Base-by-base conservation (phyloP, 2,888 invertebrate genomes). In the Dynastes maya region DNA sequence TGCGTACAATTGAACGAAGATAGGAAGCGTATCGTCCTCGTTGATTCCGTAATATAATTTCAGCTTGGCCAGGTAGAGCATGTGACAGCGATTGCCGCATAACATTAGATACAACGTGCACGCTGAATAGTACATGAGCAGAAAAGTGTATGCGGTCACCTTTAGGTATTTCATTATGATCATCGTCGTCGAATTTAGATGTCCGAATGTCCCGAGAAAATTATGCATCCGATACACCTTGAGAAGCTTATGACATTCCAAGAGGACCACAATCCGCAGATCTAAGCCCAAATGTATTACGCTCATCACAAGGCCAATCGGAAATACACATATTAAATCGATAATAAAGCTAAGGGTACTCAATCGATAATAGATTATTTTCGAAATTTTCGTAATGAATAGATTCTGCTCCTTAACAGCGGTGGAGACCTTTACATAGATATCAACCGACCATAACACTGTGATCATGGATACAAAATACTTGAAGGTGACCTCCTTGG, bases 341-440 rank as follows among this genome's bases (percentile, higher is more conserved):
- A 83, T 9, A 3, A 82, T 49, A 65, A 82, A 84, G 8, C 58
- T 45, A 8, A 77, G 9, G 1, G 76, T 77, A n/a, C 67, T 75
- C 11, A 82, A 13, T 65, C 71, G 74, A 13, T 51, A 64, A 8
- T 58, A 80, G 67, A 79, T 65, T 40, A 80, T 83, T 4, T 79
- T 77, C 5, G 74, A 67, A 37, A 83, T 80, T 2, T 77, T 61
- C n/a, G 78, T 81, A n/a, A 70, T 49, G 40, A 79, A 79, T 40
- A 67, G 53, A 40, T 82, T 68, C 27, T 76, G 78, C 6, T 81
- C 80, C 77, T 82, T 84, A 16, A 84, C 81, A 1, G 84, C 84
- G 2, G 85, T 85, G 1, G 81, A 82, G 29, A 80, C 32, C 74
- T 80, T 80, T 32, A 85, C 75, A 67, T 83, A 85, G 29, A 84